Conservation (phyloP, 2,113 vertebrate genomes). For the Bettongia penicillata region DNA sequence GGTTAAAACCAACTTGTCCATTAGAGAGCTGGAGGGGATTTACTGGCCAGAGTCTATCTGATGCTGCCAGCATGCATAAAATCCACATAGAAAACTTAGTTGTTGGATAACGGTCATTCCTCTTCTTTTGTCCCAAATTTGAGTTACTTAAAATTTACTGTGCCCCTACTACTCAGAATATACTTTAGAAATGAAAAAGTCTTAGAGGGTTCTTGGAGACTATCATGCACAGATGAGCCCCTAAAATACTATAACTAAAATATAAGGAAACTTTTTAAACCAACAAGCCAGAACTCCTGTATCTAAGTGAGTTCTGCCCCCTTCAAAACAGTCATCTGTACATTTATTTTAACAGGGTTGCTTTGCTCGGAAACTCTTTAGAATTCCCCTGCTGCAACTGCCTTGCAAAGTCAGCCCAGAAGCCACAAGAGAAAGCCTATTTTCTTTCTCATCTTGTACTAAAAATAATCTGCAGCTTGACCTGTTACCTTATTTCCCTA, state of each 20-base stretch:
- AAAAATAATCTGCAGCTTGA: background rate
- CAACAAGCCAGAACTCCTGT: background rate
- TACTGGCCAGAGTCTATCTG: background rate
- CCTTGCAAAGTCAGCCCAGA: background rate
- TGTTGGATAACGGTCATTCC: background rate
- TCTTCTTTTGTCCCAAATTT: background rate
- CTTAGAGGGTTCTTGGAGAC: background rate
- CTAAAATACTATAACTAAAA: background rate
- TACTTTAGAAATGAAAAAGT: background rate
- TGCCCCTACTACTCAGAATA: accelerated
- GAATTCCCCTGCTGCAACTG: background rate
- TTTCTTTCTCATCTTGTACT: background rate
- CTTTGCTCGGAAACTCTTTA: background rate
- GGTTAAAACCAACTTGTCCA: background rate
- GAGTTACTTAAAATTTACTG: background rate
- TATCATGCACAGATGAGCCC: background rate
- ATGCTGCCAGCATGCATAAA: background rate
- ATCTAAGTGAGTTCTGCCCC: background rate
- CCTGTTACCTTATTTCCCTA: background rate
- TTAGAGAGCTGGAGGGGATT: background rate
- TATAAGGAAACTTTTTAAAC: background rate
- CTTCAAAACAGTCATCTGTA: background rate
- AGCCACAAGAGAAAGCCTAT: background rate
- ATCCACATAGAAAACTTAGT: background rate
- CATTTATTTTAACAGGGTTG: background rate